Evolutionary conservation across 2,797 vertebrate species (phyloP), one percentile per base, ranked within the genome.

Genomic region (Champsocephalus gunnari): DNA sequence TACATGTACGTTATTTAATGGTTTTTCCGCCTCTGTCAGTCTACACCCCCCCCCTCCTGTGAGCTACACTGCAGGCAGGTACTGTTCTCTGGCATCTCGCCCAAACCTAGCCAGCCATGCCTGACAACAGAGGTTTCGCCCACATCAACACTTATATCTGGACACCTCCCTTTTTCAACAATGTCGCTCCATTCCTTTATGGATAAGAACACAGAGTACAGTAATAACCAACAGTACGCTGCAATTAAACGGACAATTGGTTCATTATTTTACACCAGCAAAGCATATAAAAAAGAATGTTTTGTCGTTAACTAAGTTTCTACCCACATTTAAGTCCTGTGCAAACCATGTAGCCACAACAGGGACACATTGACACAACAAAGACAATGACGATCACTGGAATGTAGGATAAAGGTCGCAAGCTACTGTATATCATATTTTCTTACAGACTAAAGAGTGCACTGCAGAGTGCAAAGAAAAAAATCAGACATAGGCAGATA

Each of bases 131-230:
- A 21, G 56, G 51, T 43, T 73, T 79, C 74, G 75, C 70, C 62
- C 24, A 48, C 57, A 62, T 28, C 34, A 43, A 4, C 43, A 0
- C 13, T 41, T 79, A 34, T 71, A 14, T 81, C 74, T 58, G 79
- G 71, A 34, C 71, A 9, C 85, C 85, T 87, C 87, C 89, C 88
- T 90, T 86, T 73, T 56, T 80, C 56, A 91, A 91, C 87, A 89
- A 21, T 66, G 71, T 5, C 1, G 10, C 75, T 61, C 11, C 44
- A 57, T 67, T 57, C 44, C 62, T 77, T 65, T 54, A 51, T 41
- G 48, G 38, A 67, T 68, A 75, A 34, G 62, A 78, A 80, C 55
- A 66, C 12, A 19, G 34, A 48, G 32, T 55, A 9, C 61, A 54
- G 1, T 41, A 58, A 71, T 78, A 6, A 63, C 12, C 7, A 44